Evolutionary conservation across 1,140 invertebrate genomes (phyloP), one percentile per base, ranked within the genome.

Genomic region (Drosophila nikananu): DNA sequence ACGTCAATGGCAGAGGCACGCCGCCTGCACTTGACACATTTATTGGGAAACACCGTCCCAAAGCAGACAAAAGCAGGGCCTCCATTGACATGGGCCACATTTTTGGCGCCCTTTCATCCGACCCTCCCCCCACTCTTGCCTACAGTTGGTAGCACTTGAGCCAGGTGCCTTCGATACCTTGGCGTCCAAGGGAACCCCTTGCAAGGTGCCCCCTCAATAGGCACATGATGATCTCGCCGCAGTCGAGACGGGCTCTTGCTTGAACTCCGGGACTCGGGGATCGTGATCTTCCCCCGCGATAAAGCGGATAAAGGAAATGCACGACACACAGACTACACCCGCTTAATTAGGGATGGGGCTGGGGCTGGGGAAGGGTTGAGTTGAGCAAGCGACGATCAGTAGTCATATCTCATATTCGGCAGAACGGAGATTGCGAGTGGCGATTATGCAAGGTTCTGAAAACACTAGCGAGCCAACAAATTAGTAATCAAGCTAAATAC

Each of bases 1-100:
- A 89, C 77, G 84, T 89, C 83, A 87, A 87, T 89, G 84, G 68
- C 83, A 77, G 79, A 83, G 86, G 72, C 46, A 76, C 70, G 57
- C 83, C 83, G 77, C 77, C 81, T 87, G 83, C 84, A 87, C 83
- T 87, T 87, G 83, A 87, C 83, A 87, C 83, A 87, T 87, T 89
- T 87, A 87, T 87, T 87, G 84, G 83, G 68, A 77, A 89, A 87
- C 84, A 58, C 27, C 39, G 60, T 37, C 72, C 65, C 35, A 57
- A 55, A 7, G 66, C 30, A 89, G 83, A 87, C 83, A 87, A 87
- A 87, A 84, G 83, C 81, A 81, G 39, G 76, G 73, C 84, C 89
- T 60, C 81, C 54, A 76, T 83, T 67, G 82, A 72, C 77, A 77
- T 46, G 67, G 66, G 62, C 72, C 55, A 21, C 35, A 17, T 13